Base-by-base conservation (phyloP, 2,888 invertebrate genomes). In the Xylophagus ater region DNA sequence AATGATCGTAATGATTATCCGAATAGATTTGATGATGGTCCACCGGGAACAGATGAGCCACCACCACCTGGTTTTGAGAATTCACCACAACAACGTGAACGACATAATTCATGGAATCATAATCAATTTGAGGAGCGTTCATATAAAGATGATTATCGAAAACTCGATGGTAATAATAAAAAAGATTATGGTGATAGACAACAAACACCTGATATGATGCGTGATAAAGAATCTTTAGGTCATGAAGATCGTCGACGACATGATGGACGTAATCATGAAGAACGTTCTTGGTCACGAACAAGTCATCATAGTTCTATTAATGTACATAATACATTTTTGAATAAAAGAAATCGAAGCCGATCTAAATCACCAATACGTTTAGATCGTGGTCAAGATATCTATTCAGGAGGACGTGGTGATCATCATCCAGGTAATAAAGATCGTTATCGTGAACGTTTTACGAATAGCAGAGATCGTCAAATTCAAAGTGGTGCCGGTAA, bases 1-100 rank as follows among this genome's bases (percentile, higher is more conserved):
- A 42, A 41, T 39, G 34, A 39, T 24, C 23, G 23, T 35, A 37
- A 36, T 20, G 58, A 32, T 38, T 35, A 41, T 36, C 28, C 35
- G 34, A 41, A 45, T 15, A 58, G 69, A 37, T 74, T 73, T 51
- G 74, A 74, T 49, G 71, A 74, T 29, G 67, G 70, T 41, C 74
- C 74, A 12, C 75, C 75, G 7, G 75, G 74, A 10, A 74, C 76
- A 2, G 74, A 48, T 23, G 47, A 76, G 52, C 74, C 76, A 5
- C 70, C 74, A 2, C 70, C 73, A 14, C 75, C 74, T 25, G 76
- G 76, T 17, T 72, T 73, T 53, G 76, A 76, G 53, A 68, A 26
- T 25, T 40, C 44, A 15, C 39, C 40, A 6, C 33, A 33, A 12
- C 40, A 24, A 6, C 40, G 42, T 30, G 43, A 40, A 6, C n/a